Evolutionary conservation across 2,888 invertebrate species (phyloP).

Genomic region (Caprella mutica): DNA sequence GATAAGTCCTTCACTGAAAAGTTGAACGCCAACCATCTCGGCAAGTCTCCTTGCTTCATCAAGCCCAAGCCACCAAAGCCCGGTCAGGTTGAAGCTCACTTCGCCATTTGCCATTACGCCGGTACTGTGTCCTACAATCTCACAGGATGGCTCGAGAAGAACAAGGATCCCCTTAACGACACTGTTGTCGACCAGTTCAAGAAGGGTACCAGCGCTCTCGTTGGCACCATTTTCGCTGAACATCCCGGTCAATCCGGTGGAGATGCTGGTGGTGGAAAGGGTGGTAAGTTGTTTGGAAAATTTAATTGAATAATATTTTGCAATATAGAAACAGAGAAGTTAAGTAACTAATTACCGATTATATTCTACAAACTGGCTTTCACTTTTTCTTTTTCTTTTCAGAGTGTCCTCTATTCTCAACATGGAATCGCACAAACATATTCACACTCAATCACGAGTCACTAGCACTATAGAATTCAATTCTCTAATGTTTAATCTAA

Average conservation of each 20-base stretch:
- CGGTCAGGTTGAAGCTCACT: conserved; percentile 92
- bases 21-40: conserved; percentile 96
- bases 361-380: background rate
- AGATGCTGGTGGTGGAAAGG: conserved; percentile 48
- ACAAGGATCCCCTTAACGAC: conserved; percentile 99
- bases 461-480: too few species aligned
- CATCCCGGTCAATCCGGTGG: conserved; percentile 83
- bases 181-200: conserved; percentile 96
- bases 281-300: conserved; percentile 46
- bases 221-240: conserved; percentile 85
- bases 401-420: background rate
- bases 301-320: background rate
- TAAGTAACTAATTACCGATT: background rate
- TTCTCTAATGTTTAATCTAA: too few species aligned
- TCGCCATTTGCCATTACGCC: conserved; percentile 98
- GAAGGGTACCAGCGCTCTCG: conserved; percentile 73
- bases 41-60: conserved; percentile 93
- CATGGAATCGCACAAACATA: too few species aligned
- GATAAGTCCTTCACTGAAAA: conserved; percentile 98
- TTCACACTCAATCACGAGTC: too few species aligned
- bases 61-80: conserved; percentile 97
- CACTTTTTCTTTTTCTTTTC: conserved; percentile 5
- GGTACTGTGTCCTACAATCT: conserved; percentile 98
- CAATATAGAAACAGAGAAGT: background rate
- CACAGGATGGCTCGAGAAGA: conserved; percentile 99